Evolutionary conservation across 2,113 vertebrate genomes (phyloP).

Genomic region (Atractosteus spatula): DNA sequence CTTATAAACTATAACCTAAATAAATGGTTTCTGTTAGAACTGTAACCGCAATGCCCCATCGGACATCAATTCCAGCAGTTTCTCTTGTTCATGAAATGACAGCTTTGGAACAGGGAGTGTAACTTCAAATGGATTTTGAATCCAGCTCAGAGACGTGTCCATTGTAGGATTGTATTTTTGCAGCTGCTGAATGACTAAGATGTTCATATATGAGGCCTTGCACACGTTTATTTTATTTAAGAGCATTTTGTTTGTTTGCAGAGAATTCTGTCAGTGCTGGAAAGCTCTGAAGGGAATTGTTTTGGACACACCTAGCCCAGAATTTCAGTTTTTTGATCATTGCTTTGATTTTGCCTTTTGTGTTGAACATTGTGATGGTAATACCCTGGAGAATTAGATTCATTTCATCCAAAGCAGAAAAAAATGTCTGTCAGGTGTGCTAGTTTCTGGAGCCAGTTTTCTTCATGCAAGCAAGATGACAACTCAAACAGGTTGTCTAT

Average conservation of each 20-base stretch:
- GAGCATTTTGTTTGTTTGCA: constrained; percentile 40
- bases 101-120: constrained; percentile 12
- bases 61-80: constrained; percentile 13
- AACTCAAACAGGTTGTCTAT: constrained; percentile 43
- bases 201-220: constrained; percentile 24
- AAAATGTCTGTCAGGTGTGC: constrained; percentile 55
- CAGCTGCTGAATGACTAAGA: constrained; percentile 19
- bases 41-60: constrained; percentile 6
- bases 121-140: constrained; percentile 24
- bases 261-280: too few species aligned
- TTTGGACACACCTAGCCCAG: too few species aligned
- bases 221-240: constrained; percentile 35
- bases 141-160: constrained; percentile 13
- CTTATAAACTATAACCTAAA: too few species aligned
- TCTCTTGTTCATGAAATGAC: constrained; percentile 20
- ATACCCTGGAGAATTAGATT: constrained; percentile 40
- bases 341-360: constrained; percentile 11
- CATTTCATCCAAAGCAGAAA: constrained; percentile 49
- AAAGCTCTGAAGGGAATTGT: too few species aligned
- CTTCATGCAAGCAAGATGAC: constrained; percentile 43
- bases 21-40: constrained; percentile 14
- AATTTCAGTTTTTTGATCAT: too few species aligned
- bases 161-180: constrained; percentile 13
- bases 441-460: constrained; percentile 46
- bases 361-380: constrained; percentile 42